A percentile compares a stretch with the other conserved stretches of the same genome.
phyloP scores from a whole-genome alignment of 2,797 vertebrate genomes.

The Semotilus atromaculatus region DNA sequence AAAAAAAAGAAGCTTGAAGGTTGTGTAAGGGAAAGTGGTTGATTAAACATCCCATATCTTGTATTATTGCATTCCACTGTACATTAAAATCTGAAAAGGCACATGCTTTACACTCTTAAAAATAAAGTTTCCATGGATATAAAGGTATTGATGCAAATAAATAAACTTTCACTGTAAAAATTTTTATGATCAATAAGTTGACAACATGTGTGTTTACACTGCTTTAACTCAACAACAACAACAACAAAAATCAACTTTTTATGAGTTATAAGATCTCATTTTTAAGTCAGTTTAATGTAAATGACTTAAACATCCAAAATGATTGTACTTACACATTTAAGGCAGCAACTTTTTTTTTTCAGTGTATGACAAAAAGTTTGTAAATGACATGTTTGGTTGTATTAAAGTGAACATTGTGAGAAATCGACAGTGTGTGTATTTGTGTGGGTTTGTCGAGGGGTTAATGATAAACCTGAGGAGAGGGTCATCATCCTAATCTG shows the following conservation, averaged over 20 bases:
- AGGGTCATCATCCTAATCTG: slow-evolving; percentile 44
- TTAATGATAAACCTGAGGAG: slow-evolving; percentile 61
- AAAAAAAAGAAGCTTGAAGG: no score
- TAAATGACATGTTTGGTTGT: neutral
- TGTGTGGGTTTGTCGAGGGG: slow-evolving; percentile 8
- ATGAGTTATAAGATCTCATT: no score
- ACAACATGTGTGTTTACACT: no score
- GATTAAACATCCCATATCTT: neutral
- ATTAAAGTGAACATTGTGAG: neutral
- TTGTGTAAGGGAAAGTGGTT: neutral
- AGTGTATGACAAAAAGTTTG: neutral
- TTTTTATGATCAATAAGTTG: no score
- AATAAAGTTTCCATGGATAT: neutral
- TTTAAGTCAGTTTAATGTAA: no score
- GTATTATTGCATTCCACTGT: neutral
- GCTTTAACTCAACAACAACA: no score
- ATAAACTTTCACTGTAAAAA: neutral
- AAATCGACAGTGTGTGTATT: neutral
- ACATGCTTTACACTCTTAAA: neutral
- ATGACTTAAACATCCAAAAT: no score
- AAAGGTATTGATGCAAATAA: neutral
- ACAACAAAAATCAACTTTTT: no score
- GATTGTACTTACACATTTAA: no score
- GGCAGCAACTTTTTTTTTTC: no score
- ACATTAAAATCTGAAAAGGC: neutral